These are phyloP conservation scores for Salvelinus sp. DNA, from an alignment of 2,113 vertebrate genomes.

Conservation along the genomic window DNA sequence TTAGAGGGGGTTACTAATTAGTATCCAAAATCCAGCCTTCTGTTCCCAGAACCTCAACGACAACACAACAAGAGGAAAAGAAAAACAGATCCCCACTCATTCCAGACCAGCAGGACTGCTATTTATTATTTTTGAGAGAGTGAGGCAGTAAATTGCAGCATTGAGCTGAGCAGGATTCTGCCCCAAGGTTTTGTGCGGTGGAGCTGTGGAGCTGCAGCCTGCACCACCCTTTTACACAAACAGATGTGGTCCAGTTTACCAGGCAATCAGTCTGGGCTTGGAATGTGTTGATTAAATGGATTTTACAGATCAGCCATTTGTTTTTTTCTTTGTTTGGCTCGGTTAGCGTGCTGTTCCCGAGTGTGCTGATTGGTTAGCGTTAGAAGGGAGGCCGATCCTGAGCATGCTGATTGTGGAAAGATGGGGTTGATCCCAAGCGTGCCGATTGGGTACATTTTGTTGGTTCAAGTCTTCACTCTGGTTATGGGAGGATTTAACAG, in stretches of 20 bases:
- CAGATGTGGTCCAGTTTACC: conserved; percentile 53
- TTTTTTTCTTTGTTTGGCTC: conserved; percentile 38
- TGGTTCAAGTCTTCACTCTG: conserved; percentile 22
- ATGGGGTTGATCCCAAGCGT: too few relatives aligned
- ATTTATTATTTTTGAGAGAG: conserved; percentile 60
- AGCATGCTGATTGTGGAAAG: neutral
- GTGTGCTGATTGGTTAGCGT: conserved; percentile 7
- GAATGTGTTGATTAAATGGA: conserved; percentile 67
- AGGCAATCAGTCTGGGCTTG: conserved; percentile 37
- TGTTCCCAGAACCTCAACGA: conserved; percentile 62
- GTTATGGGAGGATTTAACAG: conserved; percentile 44
- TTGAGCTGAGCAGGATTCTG: conserved; percentile 57
- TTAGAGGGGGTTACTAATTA: conserved; percentile 62
- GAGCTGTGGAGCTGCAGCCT: conserved; percentile 46
- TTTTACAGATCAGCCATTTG: conserved; percentile 48
- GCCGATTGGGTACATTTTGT: neutral
- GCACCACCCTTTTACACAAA: conserved; percentile 53
- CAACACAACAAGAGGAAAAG: conserved; percentile 50
- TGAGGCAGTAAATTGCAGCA: conserved; percentile 57
- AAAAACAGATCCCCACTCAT: conserved; percentile 61
- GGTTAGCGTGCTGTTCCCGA: conserved; percentile 19
- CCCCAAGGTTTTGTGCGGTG: conserved; percentile 63
- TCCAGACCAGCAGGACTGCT: conserved; percentile 30
- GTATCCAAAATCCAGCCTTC: conserved; percentile 59
- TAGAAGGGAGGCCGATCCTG: too few relatives aligned